A percentile compares a stretch with the other conserved stretches of the same genome.
Conservation (phyloP, 1,140 invertebrate genomes). For the Lysiphlebus fabarum region DNA sequence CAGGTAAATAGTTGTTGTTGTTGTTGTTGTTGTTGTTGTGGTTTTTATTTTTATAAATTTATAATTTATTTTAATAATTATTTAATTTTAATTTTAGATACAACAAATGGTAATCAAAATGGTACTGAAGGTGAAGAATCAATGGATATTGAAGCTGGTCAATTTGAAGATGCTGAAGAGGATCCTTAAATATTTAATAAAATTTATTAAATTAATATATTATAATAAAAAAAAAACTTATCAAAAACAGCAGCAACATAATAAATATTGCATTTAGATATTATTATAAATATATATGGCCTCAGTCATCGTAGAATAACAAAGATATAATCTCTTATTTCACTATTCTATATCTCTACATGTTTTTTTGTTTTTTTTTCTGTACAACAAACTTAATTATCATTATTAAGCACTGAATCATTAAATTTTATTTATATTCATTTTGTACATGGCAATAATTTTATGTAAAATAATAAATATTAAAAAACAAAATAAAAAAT, state of each 20-base stretch:
- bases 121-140: constrained; percentile 43
- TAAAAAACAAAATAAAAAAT: constrained; percentile 26
- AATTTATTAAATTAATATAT: neutral
- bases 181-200: constrained; percentile 41
- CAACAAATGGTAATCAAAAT: constrained; percentile 42
- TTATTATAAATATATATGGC: constrained; percentile 4
- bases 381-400: constrained; percentile 7
- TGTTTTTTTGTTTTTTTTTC: neutral
- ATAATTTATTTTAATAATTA: neutral
- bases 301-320: neutral
- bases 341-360: neutral
- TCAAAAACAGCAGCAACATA: constrained; percentile 16
- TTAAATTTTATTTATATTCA: constrained; percentile 48
- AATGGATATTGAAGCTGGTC: constrained; percentile 56
- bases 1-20: constrained; percentile 40
- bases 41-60: no score
- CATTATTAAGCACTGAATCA: constrained; percentile 37
- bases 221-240: neutral
- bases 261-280: constrained; percentile 16
- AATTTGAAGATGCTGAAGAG: constrained; percentile 61
- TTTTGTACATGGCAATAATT: constrained; percentile 50
- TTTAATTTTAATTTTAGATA: constrained; percentile 34
- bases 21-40: no score
- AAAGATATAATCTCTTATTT: neutral
- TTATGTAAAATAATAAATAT: constrained; percentile 41